Conservation (phyloP, 2,888 invertebrate genomes). For the Caradrina kadenii region DNA sequence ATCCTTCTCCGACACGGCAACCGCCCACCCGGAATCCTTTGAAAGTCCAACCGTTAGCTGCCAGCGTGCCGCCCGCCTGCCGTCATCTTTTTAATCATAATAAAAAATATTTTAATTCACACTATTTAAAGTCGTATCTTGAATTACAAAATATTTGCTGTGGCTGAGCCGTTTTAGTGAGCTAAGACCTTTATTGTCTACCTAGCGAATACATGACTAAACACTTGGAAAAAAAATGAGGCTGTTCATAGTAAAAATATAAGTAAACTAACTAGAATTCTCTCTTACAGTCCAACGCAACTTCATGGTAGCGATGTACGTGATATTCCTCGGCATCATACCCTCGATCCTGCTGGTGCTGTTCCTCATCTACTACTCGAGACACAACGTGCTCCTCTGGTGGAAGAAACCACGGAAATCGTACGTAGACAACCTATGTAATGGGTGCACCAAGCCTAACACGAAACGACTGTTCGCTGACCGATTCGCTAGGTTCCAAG, state of each 20-base stretch:
- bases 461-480: slow-evolving; percentile 50
- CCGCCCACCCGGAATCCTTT: too few relatives aligned
- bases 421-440: slow-evolving; percentile 82
- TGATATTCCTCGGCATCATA: slow-evolving; percentile 96
- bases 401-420: slow-evolving; percentile 89
- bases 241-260: background rate
- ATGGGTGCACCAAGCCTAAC: slow-evolving; percentile 47
- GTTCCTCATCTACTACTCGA: slow-evolving; percentile 94
- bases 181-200: too few relatives aligned
- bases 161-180: too few relatives aligned
- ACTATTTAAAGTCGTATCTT: too few relatives aligned
- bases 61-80: too few relatives aligned
- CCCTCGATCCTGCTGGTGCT: slow-evolving; percentile 93
- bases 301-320: slow-evolving; percentile 95
- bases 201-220: too few relatives aligned
- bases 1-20: too few relatives aligned
- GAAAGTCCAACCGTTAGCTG: too few relatives aligned
- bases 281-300: slow-evolving; percentile 92
- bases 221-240: background rate
- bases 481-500: slow-evolving; percentile 62
- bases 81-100: too few relatives aligned
- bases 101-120: too few relatives aligned
- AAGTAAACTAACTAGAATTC: background rate
- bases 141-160: too few relatives aligned
- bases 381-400: slow-evolving; percentile 91